A percentile compares a stretch with the other conserved stretches of the same genome.
Evolutionary conservation across 1,140 invertebrate genomes (phyloP).

Genomic region (Cepaea nemoralis): DNA sequence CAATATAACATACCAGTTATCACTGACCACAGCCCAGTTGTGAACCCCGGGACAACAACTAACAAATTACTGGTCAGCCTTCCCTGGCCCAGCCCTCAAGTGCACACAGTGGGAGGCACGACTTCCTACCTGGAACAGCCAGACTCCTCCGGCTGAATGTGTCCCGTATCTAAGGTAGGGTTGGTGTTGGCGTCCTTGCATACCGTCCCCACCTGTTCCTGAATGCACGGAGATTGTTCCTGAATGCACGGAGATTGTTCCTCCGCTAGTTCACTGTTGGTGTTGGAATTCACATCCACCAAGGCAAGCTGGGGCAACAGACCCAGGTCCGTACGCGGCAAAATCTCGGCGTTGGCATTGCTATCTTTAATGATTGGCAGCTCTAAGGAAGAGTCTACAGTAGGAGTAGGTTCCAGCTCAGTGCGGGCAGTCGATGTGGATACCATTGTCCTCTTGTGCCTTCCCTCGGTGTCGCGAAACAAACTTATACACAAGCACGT

Average conservation of each 20-base stretch:
- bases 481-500: slow-evolving; percentile 23
- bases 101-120: neutral
- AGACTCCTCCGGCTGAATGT: neutral
- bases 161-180: neutral
- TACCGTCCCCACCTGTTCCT: neutral
- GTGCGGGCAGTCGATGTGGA: neutral
- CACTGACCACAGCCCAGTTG: too few relatives aligned
- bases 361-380: neutral
- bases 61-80: too few relatives aligned
- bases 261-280: neutral
- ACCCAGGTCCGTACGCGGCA: neutral
- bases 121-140: neutral
- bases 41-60: too few relatives aligned
- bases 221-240: neutral
- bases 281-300: neutral
- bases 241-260: neutral
- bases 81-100: too few relatives aligned
- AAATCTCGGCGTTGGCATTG: slow-evolving; percentile 1
- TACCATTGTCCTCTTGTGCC: neutral
- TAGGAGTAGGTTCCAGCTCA: neutral
- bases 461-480: neutral
- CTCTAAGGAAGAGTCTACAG: neutral
- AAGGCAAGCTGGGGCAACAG: neutral
- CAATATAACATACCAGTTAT: too few relatives aligned
- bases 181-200: neutral